Evolutionary conservation across 2,888 invertebrate genomes (phyloP).

Genomic region (Phoenoteleia sp.): DNA sequence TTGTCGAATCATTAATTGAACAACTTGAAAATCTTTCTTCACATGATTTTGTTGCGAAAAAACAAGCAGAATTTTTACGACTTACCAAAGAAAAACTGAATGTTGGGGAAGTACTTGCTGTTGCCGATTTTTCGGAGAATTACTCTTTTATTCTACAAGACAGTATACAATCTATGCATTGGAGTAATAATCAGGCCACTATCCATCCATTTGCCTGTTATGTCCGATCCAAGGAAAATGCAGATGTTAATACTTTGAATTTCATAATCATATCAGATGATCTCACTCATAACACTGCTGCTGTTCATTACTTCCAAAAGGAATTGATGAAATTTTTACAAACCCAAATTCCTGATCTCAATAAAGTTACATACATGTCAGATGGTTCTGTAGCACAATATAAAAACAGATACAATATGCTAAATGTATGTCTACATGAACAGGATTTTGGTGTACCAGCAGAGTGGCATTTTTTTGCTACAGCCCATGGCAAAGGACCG

Average conservation of each 20-base stretch:
- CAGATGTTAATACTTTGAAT: neutral
- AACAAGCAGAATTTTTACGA: slow-evolving; percentile 58
- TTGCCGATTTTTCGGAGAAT: slow-evolving; percentile 66
- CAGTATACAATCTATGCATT: slow-evolving; percentile 56
- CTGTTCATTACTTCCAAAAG: slow-evolving; percentile 54
- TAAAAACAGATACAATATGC: slow-evolving; percentile 44
- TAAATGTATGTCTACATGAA: no score
- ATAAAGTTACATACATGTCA: slow-evolving; percentile 50
- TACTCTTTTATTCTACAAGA: slow-evolving; percentile 59
- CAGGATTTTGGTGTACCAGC: no score
- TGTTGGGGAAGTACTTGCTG: slow-evolving; percentile 56
- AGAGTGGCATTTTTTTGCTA: neutral
- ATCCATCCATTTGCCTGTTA: slow-evolving; percentile 58
- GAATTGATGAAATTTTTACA: slow-evolving; percentile 4
- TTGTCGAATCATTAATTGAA: slow-evolving; percentile 51
- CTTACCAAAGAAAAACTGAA: slow-evolving; percentile 42
- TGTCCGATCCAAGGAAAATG: neutral
- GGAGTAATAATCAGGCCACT: slow-evolving; percentile 69
- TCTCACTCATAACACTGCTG: slow-evolving; percentile 52
- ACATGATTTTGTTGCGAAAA: slow-evolving; percentile 61
- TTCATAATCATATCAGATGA: slow-evolving; percentile 68
- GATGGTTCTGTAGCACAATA: slow-evolving; percentile 52
- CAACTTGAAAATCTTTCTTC: slow-evolving; percentile 50
- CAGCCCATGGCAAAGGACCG: neutral
- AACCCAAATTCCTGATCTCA: no score